phyloP scores from a whole-genome alignment of 1,140 invertebrate genomes.

The Ylistrum balloti region DNA sequence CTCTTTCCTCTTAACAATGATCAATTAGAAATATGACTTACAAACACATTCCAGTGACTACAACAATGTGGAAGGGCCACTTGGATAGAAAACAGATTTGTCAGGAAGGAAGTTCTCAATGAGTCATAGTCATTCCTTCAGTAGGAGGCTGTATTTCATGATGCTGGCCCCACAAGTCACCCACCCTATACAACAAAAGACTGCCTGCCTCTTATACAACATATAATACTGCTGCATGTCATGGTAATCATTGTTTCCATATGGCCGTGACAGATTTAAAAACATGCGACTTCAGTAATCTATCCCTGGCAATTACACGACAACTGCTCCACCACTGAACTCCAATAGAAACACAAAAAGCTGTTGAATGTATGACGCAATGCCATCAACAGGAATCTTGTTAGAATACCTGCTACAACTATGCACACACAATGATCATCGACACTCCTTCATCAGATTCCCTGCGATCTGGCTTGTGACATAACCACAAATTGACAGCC shows the following conservation, averaged over 20 bases:
- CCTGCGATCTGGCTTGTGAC: neutral
- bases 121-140: neutral
- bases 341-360: neutral
- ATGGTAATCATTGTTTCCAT: neutral
- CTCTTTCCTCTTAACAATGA: neutral
- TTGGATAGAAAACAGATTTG: constrained; percentile 34
- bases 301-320: neutral
- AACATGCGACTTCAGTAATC: neutral
- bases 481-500: constrained; percentile 5
- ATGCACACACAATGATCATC: neutral
- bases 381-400: neutral
- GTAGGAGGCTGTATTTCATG: neutral
- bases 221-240: neutral
- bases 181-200: neutral
- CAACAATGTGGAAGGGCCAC: neutral
- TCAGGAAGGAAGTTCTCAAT: neutral
- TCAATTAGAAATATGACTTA: constrained; percentile 1
- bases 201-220: neutral
- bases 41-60: neutral
- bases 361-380: constrained; percentile 24
- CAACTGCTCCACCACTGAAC: constrained; percentile 8
- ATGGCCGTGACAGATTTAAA: constrained; percentile 31
- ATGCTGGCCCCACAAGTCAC: neutral
- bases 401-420: neutral
- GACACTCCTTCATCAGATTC: neutral